Conservation (phyloP, 2,113 vertebrate species). For the Sapajus apella region DNA sequence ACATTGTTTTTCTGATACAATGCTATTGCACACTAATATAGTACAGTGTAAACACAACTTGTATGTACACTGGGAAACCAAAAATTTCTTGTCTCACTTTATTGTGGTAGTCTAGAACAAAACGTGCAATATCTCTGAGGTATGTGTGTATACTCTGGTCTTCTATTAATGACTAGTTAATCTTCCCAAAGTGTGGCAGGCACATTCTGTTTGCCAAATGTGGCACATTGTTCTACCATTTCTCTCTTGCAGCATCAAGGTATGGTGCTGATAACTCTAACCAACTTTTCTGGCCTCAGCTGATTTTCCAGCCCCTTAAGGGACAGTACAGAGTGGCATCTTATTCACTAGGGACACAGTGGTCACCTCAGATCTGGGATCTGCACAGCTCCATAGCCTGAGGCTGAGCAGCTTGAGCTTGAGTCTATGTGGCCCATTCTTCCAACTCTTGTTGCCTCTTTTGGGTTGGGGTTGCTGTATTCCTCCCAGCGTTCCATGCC, state of each 20-base stretch:
- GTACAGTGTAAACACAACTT: neutral
- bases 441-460: neutral
- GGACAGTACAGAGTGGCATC: accelerated
- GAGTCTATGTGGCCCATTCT: too few species aligned
- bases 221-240: neutral
- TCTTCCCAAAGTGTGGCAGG: neutral
- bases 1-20: neutral
- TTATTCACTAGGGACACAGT: neutral
- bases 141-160: neutral
- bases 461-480: accelerated
- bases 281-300: neutral
- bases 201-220: neutral
- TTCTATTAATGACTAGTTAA: neutral
- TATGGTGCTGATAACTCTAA: neutral
- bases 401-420: neutral
- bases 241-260: neutral
- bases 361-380: neutral
- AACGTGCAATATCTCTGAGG: neutral
- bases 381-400: accelerated
- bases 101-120: neutral
- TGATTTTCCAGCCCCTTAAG: neutral
- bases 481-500: accelerated
- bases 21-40: neutral
- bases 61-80: neutral
- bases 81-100: neutral